Evolutionary conservation across 2,888 invertebrate genomes (phyloP), one percentile per base, ranked within the genome.

Genomic region (Thecophora atra): DNA sequence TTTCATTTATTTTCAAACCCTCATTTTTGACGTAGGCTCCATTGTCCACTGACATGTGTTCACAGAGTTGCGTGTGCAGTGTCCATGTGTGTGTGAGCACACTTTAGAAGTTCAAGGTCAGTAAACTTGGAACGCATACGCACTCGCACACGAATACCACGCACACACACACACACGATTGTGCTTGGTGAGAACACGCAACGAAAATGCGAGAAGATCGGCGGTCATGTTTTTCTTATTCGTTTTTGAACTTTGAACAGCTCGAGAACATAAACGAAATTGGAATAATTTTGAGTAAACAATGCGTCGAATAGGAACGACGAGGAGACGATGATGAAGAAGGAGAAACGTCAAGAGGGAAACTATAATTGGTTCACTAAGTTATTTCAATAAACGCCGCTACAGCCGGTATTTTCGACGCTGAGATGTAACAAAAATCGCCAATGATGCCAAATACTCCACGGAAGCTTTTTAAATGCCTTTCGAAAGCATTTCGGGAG

Each of bases 51-150:
- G 2, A 37, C 37, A 37, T 2, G 37, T 37, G 37, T 37, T 37
- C 11, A n/a, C n/a, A 8, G 37, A 11, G 37, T 37, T 37, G 11
- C 37, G 37, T 1, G 51, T 17, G 4, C 54, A 13, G 11, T 60
- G 52, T 56, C 5, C n/a, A 19, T 52, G 28, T 52, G 37, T 70
- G 28, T 69, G 65, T 19, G 8, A 60, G 69, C 44, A n/a, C 58
- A 68, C 62, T 58, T 66, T 72, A 72, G 84, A 85, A 85, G 84
- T 85, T 85, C 84, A 85, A 85, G 84, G 84, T 85, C 83, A 85
- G 84, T 85, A 84, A 85, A 84, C 83, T 83, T 82, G 80, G 81
- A 79, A 78, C 78, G 78, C 80, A 78, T 81, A 81, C 80, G 78
- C 80, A 79, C 79, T 77, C 76, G 51, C 68, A 69, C 54, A 60